Evolutionary conservation across 2,113 vertebrate species (phyloP), one percentile per base, ranked within the genome.

Genomic region (Mesoclemmys tuberculata): DNA sequence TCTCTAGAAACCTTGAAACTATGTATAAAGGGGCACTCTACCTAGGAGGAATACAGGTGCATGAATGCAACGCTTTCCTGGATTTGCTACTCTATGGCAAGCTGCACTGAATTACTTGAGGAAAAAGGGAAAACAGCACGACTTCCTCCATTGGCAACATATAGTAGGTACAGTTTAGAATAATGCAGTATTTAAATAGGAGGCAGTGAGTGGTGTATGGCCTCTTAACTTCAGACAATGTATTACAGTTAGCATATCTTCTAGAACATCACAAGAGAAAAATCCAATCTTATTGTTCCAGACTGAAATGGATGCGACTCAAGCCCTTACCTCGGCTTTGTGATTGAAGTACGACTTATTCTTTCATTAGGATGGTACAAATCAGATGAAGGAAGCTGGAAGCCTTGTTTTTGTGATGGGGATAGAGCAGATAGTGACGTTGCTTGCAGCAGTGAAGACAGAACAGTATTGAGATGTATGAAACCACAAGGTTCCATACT

Each of bases 211-310:
- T 92, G 81, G 35, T 89, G 85, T 74, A 78, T 82, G 85, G 94
- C 90, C 93, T 87, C 92, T 92, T 81, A 94, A 86, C 83, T 96
- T 93, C 95, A 90, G 91, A 82, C 55, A 92, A 90, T 83, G 82
- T 94, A 85, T 95, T 95, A 87, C 88, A 89, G 80, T 95, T 93
- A 90, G 84, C 77, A 48, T 80, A 96, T 89, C 21, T 93, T 78
- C 52, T 86, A 90, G 90, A 96, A 95, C 94, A 96, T 97, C 93
- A 79, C 90, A 95, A 84, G 84, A 90, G 92, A 90, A 91, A 8
- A 85, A 86, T 89, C 52, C 77, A 82, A 2, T n/a, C 91, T 68
- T 90, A 49, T 92, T 58, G 78, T 96, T 85, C 86, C 16, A 82
- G 77, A 49, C 0, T 1, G 78, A 90, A 31, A 58, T 82, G 93